Evolutionary conservation across 2,113 vertebrate genomes (phyloP).

Genomic region (Neoarius graeffei): DNA sequence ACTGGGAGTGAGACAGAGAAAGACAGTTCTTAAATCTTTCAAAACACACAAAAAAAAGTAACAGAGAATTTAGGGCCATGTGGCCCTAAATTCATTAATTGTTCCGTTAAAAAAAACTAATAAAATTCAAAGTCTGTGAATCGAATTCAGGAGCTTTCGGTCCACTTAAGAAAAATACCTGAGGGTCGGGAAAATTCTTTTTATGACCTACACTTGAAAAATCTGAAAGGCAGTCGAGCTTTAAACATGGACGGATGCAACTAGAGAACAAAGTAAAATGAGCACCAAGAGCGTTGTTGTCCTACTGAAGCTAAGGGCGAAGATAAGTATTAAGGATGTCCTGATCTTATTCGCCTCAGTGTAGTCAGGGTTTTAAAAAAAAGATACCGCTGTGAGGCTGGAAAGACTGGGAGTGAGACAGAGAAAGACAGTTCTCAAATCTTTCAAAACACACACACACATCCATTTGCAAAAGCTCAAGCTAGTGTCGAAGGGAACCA

Average conservation of each 20-base stretch:
- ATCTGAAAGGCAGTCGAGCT: too few relatives aligned
- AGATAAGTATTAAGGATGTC: not conserved
- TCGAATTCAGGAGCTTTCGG: too few relatives aligned
- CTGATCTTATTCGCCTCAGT: not conserved
- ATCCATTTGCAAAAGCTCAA: not conserved
- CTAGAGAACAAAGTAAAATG: not conserved
- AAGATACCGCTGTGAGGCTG: not conserved
- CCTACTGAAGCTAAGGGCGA: not conserved
- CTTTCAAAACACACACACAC: not conserved
- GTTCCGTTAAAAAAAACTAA: too few relatives aligned
- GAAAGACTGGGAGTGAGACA: not conserved
- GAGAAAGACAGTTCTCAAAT: not conserved
- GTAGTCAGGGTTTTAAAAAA: not conserved
- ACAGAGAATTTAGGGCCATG: too few relatives aligned
- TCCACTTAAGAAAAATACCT: too few relatives aligned
- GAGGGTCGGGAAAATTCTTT: too few relatives aligned
- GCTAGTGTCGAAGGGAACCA: slow-evolving; percentile 9
- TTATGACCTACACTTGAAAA: too few relatives aligned
- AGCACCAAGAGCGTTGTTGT: not conserved
- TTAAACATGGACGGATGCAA: not conserved
- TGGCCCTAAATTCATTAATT: too few relatives aligned
- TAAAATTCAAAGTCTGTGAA: too few relatives aligned
- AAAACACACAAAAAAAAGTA: not conserved
- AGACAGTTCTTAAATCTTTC: not conserved
- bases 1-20: not conserved